A percentile compares a stretch with the other conserved stretches of the same genome.
phyloP scores from a whole-genome alignment of 1,140 invertebrate species.

The Scaptomyza montana region DNA sequence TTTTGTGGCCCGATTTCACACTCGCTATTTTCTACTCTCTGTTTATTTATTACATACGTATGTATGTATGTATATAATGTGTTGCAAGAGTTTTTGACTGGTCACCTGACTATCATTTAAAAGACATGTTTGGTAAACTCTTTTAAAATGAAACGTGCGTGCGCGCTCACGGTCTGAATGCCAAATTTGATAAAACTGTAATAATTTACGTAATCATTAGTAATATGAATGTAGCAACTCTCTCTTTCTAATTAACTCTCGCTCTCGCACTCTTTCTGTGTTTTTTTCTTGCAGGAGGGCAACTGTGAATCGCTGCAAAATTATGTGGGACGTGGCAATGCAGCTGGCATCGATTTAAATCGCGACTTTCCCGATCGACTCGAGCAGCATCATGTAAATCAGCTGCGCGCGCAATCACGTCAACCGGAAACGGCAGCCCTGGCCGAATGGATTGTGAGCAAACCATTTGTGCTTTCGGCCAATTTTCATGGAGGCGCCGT shows the following conservation, averaged over 20 bases:
- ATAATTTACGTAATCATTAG: conserved; percentile 28
- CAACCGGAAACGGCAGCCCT: conserved; percentile 96
- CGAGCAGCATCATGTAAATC: conserved; percentile 82
- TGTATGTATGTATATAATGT: conserved; percentile 6
- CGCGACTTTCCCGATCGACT: conserved; percentile 95
- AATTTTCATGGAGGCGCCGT: conserved; percentile 96
- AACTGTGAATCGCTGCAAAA: conserved; percentile 88
- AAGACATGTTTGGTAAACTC: conserved; percentile 45
- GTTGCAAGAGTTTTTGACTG: conserved; percentile 31
- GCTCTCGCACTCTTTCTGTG: conserved; percentile 3
- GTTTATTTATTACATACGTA: neutral
- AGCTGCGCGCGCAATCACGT: conserved; percentile 84
- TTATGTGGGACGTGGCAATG: conserved; percentile 91
- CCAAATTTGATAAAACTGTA: conserved; percentile 16
- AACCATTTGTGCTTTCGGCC: conserved; percentile 95
- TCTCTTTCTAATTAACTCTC: neutral
- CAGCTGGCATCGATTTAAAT: conserved; percentile 92
- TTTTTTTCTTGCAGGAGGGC: conserved; percentile 88
- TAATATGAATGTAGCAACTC: neutral
- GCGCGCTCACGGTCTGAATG: conserved; percentile 21
- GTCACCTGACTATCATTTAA: conserved; percentile 42
- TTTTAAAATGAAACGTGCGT: neutral
- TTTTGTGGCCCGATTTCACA: conserved; percentile 14
- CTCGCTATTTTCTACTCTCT: neutral
- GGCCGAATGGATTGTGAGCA: conserved; percentile 93